Evolutionary conservation across 2,888 invertebrate genomes (phyloP), one percentile per base, ranked within the genome.

Genomic region (Diachrysia chrysitis): DNA sequence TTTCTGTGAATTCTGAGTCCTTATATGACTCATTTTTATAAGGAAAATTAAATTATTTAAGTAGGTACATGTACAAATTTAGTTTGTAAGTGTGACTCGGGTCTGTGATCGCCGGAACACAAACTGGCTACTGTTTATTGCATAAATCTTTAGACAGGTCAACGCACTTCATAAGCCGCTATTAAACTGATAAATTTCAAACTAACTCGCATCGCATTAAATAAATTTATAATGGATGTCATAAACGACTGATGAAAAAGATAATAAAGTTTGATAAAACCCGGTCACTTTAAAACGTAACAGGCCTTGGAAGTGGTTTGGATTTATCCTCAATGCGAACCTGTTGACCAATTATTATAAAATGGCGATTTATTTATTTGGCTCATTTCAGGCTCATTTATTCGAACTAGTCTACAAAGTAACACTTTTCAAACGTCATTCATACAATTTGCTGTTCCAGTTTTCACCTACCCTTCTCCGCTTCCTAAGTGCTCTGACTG

Each of bases 1-100:
- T 12, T 75, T 75, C 59, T 53, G 9, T n/a, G 66, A 73, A 71
- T 64, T 46, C 32, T 16, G 35, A 16, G 37, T 14, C 54, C 12
- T 54, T 4, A 10, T 0, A 9, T 74, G 76, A 71, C 7, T 66
- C 71, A 70, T 19, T 53, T 35, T 58, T 37, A 37, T 60, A 7
- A n/a, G 48, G 42, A 32, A 61, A 12, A 66, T 73, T 62, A 66
- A n/a, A n/a, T n/a, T 70, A 37, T 16, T 16, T 42, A n/a, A 5
- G n/a, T 42, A 42, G 3, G n/a, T 19, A 48, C 12, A 21, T 19
- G 4, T 51, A 19, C 21, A 51, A 51, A 51, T 19, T 7, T 21
- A 51, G 6, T 12, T 21, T 6, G 35, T 35, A 35, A 9, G 35
- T 48, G 48, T 21, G 19, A 3, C 19, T 51, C 12, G 2, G 3